Conservation (phyloP, 2,888 invertebrate species). For the Xestia c-nigrum region DNA sequence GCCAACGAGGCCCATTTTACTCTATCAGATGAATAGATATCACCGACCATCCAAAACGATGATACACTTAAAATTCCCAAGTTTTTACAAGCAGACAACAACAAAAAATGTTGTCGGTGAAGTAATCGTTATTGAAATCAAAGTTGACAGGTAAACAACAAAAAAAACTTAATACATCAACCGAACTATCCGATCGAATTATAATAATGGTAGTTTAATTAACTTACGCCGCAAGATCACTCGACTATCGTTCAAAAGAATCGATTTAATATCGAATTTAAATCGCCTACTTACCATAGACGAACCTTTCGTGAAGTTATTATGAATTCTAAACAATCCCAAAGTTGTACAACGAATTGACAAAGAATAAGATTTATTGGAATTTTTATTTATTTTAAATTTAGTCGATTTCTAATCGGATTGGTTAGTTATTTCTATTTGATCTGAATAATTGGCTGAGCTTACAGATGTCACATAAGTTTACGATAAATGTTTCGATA, state of each 20-base stretch:
- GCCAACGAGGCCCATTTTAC: conserved; percentile 28
- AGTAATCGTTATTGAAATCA: conserved; percentile 69
- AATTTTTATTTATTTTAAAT: conserved; percentile 60
- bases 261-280: conserved; percentile 72
- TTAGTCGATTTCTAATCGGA: conserved; percentile 61
- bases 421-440: conserved; percentile 55
- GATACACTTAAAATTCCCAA: conserved; percentile 54
- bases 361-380: conserved; percentile 66
- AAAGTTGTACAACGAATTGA: conserved; percentile 59
- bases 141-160: conserved; percentile 69
- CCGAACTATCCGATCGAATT: conserved; percentile 65
- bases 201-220: conserved; percentile 73
- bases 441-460: conserved; percentile 55
- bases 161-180: conserved; percentile 64
- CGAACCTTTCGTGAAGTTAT: conserved; percentile 63
- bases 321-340: conserved; percentile 67
- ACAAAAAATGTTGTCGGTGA: conserved; percentile 59
- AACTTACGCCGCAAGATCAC: conserved; percentile 64
- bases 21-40: conserved; percentile 46
- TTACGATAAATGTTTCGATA: conserved; percentile 20
- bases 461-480: conserved; percentile 46
- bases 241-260: conserved; percentile 64
- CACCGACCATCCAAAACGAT: conserved; percentile 29
- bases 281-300: conserved; percentile 73
- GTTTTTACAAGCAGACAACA: conserved; percentile 35